A percentile compares a stretch with the other conserved stretches of the same genome.
These are phyloP conservation scores for Astreopora myriophthalma DNA, from an alignment of 64 coral and sea anemone species.

Conservation along the genomic window DNA sequence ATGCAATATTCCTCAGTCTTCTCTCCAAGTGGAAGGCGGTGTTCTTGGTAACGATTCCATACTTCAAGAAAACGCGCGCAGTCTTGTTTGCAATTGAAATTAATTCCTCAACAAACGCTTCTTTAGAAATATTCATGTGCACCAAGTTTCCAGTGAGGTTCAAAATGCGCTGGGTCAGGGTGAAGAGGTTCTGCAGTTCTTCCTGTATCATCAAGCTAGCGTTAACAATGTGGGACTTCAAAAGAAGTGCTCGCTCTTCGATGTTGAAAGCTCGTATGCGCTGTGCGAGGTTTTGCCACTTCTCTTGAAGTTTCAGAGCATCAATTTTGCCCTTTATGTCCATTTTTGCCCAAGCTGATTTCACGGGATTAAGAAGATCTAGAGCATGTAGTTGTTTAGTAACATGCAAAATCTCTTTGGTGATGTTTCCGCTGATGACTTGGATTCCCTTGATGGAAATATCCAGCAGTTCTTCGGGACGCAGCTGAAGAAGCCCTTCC, in stretches of 20 bases:
- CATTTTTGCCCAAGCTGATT: conserved; percentile 63
- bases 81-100: conserved; percentile 47
- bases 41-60: conserved; percentile 68
- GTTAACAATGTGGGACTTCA: conserved; percentile 28
- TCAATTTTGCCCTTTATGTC: conserved; percentile 61
- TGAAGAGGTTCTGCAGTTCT: conserved; percentile 42
- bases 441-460: conserved; percentile 27
- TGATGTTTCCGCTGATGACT: conserved; percentile 52
- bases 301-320: conserved; percentile 57
- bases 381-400: conserved; percentile 64
- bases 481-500: conserved; percentile 37
- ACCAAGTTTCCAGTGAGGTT: conserved; percentile 65
- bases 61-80: conserved; percentile 55
- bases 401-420: conserved; percentile 61
- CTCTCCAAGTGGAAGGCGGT: conserved; percentile 25
- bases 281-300: conserved; percentile 56
- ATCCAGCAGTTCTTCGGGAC: conserved; percentile 58
- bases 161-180: conserved; percentile 40
- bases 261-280: conserved; percentile 54
- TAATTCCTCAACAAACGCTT: conserved; percentile 74
- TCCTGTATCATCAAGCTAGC: conserved; percentile 11
- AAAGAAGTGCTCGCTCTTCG: conserved; percentile 40
- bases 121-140: conserved; percentile 62
- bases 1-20: conserved; percentile 25
- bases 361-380: conserved; percentile 25